These are phyloP conservation scores for Latrodectus geometricus DNA, from an alignment of 1,140 invertebrate genomes.

Conservation along the genomic window DNA sequence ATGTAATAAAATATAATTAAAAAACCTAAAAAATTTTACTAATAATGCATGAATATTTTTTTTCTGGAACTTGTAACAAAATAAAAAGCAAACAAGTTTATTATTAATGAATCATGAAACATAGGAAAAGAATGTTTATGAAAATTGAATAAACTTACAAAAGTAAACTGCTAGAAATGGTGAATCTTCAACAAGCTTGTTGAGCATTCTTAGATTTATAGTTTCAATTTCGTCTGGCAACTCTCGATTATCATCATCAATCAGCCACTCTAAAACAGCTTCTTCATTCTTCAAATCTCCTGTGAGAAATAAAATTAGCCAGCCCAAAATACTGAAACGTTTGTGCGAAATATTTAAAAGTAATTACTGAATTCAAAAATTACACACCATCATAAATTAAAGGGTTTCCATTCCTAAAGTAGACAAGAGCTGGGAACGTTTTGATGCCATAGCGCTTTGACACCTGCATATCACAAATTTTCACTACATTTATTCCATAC, in stretches of 20 bases:
- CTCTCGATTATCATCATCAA: constrained; percentile 93
- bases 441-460: constrained; percentile 87
- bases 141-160: constrained; percentile 77
- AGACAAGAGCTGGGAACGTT: constrained; percentile 92
- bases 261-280: constrained; percentile 81
- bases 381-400: constrained; percentile 83
- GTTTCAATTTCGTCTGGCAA: constrained; percentile 92
- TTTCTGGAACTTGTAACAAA: too few species aligned
- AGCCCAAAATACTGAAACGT: too few species aligned
- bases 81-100: too few species aligned
- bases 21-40: too few species aligned
- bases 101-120: too few species aligned
- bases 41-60: too few species aligned
- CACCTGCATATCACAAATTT: constrained; percentile 90
- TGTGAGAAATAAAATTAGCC: constrained; percentile 64
- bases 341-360: too few species aligned
- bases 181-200: constrained; percentile 86
- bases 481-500: constrained; percentile 94
- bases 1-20: too few species aligned
- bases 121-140: too few species aligned
- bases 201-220: constrained; percentile 90
- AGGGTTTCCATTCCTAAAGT: constrained; percentile 94
- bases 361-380: too few species aligned
- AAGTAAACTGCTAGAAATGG: constrained; percentile 92
- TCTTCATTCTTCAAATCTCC: constrained; percentile 81